These are phyloP conservation scores for Brachynemurus nebulosus DNA, from an alignment of 2,888 invertebrate species.

Conservation along the genomic window DNA sequence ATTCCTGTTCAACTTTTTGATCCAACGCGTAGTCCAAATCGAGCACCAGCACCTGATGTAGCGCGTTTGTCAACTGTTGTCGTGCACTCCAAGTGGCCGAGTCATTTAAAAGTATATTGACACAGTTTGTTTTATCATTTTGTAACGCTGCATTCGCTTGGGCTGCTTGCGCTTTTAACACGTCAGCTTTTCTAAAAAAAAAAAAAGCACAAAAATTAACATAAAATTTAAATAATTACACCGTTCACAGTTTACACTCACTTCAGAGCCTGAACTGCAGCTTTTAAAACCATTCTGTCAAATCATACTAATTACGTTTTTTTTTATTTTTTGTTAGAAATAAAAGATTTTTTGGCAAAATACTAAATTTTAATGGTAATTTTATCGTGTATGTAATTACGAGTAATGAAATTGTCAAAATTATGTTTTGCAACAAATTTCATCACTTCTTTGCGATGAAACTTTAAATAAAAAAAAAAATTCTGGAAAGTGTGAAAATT, in stretches of 20 bases:
- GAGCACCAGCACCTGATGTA: slow-evolving; percentile 59
- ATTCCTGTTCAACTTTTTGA: slow-evolving; percentile 77
- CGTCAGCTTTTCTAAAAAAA: slow-evolving; percentile 52
- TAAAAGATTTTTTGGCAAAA: background rate
- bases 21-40: slow-evolving; percentile 79
- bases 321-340: too few species aligned
- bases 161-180: slow-evolving; percentile 52
- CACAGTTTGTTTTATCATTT: slow-evolving; percentile 3
- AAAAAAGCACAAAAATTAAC: slow-evolving; percentile 5
- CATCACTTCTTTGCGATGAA: background rate
- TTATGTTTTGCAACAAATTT: background rate
- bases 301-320: background rate
- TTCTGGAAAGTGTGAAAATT: too few species aligned
- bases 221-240: background rate
- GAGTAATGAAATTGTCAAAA: slow-evolving; percentile 1
- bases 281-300: slow-evolving; percentile 58
- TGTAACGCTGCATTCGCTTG: slow-evolving; percentile 41
- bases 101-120: slow-evolving; percentile 25
- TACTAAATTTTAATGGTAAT: background rate
- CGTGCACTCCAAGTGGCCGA: slow-evolving; percentile 30
- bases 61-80: slow-evolving; percentile 40
- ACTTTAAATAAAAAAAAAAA: background rate
- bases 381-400: too few species aligned
- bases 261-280: slow-evolving; percentile 62
- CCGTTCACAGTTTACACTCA: too few species aligned